phyloP scores from a whole-genome alignment of 1,140 invertebrate genomes.

The Drosophila auraria region DNA sequence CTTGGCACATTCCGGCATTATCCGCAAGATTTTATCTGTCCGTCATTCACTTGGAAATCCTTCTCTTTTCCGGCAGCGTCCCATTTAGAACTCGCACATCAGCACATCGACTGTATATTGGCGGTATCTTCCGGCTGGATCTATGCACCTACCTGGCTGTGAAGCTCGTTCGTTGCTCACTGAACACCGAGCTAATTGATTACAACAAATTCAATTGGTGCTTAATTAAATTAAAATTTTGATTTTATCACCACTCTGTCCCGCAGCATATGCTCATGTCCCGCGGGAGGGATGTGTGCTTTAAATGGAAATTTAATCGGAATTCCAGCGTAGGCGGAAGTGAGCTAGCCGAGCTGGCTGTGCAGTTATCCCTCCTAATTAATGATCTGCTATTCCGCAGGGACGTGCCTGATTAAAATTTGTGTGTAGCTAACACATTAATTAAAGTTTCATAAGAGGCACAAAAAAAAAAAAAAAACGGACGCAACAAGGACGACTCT shows the following conservation, averaged over 20 bases:
- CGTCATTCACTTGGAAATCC: constrained; percentile 21
- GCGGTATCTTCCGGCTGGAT: constrained; percentile 18
- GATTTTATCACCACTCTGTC: constrained; percentile 53
- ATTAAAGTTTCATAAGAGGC: constrained; percentile 59
- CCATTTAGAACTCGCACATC: constrained; percentile 14
- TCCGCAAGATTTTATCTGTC: constrained; percentile 7
- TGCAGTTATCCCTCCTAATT: constrained; percentile 45
- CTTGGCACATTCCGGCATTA: not conserved
- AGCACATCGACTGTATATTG: too few species aligned
- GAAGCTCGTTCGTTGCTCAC: constrained; percentile 38
- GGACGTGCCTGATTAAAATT: constrained; percentile 48
- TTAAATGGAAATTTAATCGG: constrained; percentile 31
- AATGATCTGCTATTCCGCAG: constrained; percentile 31
- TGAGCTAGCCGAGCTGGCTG: not conserved
- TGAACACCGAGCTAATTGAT: constrained; percentile 58
- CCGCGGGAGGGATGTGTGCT: constrained; percentile 4
- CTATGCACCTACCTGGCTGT: constrained; percentile 42
- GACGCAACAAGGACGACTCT: constrained; percentile 32
- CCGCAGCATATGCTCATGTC: constrained; percentile 37
- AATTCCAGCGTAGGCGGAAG: not conserved
- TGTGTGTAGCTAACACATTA: constrained; percentile 52
- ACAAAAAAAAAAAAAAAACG: constrained; percentile 8
- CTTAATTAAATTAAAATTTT: constrained; percentile 67
- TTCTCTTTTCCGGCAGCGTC: not conserved
- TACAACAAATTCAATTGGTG: constrained; percentile 55